A percentile compares a stretch with the other conserved stretches of the same genome.
These are phyloP conservation scores for Montipora foliosa DNA, from an alignment of 64 coral and sea anemone species.

Conservation along the genomic window DNA sequence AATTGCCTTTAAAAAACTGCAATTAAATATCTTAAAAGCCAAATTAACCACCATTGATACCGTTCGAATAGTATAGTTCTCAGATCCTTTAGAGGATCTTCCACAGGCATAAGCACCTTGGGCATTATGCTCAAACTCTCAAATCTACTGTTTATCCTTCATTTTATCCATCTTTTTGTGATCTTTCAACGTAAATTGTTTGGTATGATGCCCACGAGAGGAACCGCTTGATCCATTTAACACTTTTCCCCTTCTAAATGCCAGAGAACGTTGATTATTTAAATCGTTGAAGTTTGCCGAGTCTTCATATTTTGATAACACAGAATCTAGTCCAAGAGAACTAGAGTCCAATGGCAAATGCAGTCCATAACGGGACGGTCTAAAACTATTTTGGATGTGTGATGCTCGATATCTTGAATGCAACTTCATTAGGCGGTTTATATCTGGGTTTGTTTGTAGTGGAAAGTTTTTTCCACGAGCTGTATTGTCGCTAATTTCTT, in stretches of 20 bases:
- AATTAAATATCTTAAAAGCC: too few relatives aligned
- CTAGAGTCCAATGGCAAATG: not conserved
- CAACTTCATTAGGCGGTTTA: constrained; percentile 20
- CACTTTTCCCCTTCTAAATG: constrained; percentile 32
- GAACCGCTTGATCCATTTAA: constrained; percentile 2
- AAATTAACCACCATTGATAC: too few relatives aligned
- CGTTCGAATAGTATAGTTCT: too few relatives aligned
- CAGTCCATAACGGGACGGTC: not conserved
- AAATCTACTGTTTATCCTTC: not conserved
- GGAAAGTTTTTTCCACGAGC: constrained; percentile 56
- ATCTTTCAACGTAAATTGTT: not conserved
- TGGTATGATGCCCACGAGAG: too few relatives aligned
- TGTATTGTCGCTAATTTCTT: constrained; percentile 54
- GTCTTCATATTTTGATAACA: constrained; percentile 25
- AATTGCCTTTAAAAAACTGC: too few relatives aligned
- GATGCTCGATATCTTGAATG: not conserved
- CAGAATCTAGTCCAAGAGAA: constrained; percentile 22
- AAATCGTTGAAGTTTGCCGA: constrained; percentile 23
- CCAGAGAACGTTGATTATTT: constrained; percentile 10
- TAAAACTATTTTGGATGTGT: not conserved
- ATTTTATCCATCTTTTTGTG: not conserved
- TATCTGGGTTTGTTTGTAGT: constrained; percentile 17
- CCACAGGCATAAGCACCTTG: too few relatives aligned
- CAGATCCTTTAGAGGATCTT: too few relatives aligned
- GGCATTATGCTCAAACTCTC: too few relatives aligned